These are phyloP conservation scores for Tetramorium simillimum DNA, from an alignment of 1,140 invertebrate species.

Conservation along the genomic window DNA sequence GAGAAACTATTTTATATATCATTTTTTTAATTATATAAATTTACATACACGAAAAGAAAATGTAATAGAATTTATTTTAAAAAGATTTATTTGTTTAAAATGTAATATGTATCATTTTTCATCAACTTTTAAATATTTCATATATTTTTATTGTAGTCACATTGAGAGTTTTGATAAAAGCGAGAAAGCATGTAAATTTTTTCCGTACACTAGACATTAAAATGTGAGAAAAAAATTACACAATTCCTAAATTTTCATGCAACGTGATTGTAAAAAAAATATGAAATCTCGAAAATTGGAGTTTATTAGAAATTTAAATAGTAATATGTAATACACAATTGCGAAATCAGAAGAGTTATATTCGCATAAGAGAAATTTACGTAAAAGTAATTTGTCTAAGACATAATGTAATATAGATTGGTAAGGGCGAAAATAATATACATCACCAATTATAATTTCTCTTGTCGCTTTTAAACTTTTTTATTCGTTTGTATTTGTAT, in stretches of 20 bases:
- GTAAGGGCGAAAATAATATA: constrained; percentile 29
- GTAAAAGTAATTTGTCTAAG: neutral
- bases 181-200: neutral
- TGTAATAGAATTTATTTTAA: neutral
- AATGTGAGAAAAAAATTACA: neutral
- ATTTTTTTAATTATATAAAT: neutral
- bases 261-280: neutral
- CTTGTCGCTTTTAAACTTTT: constrained; percentile 20
- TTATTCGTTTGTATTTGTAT: constrained; percentile 52
- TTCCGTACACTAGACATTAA: neutral
- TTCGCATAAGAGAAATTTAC: neutral
- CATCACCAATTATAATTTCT: constrained; percentile 41
- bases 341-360: neutral
- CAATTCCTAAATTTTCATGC: neutral
- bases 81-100: neutral
- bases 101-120: neutral
- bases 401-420: constrained; percentile 14
- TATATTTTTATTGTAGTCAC: neutral
- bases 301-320: neutral
- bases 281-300: neutral
- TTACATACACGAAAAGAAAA: neutral
- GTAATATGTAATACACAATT: neutral
- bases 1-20: too few species aligned
- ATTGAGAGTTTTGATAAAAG: neutral
- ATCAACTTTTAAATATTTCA: neutral